These are phyloP conservation scores for Caerostris darwini DNA, from an alignment of 1,140 invertebrate genomes.

Conservation along the genomic window DNA sequence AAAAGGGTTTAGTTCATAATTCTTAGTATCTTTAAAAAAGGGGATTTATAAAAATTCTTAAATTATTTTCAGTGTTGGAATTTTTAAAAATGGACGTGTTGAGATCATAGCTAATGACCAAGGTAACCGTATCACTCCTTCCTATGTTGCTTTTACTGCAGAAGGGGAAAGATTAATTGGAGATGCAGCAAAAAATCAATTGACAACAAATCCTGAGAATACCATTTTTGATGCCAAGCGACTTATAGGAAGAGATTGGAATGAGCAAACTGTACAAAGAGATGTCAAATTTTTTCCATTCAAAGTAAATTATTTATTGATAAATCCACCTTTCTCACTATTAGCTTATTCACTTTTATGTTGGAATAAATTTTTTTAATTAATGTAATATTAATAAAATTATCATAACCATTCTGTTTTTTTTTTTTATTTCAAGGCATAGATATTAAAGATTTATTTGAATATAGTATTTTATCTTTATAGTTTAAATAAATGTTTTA, in stretches of 20 bases:
- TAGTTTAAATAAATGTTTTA: too few species aligned
- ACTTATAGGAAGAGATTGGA: constrained; percentile 97
- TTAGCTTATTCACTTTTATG: too few species aligned
- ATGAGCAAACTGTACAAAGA: constrained; percentile 92
- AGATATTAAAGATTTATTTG: too few species aligned
- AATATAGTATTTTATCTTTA: too few species aligned
- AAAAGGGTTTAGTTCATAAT: too few species aligned
- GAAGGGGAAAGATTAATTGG: constrained; percentile 98
- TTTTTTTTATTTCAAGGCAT: too few species aligned
- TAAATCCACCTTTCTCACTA: too few species aligned
- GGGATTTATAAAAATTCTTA: too few species aligned
- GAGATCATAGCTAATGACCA: constrained; percentile 99
- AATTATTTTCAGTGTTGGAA: constrained; percentile 91
- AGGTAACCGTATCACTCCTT: constrained; percentile 98
- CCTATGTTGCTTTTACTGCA: constrained; percentile 97
- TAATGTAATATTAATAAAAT: too few species aligned
- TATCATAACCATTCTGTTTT: too few species aligned
- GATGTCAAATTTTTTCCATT: constrained; percentile 97
- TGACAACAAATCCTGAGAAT: constrained; percentile 98
- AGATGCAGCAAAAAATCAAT: constrained; percentile 98
- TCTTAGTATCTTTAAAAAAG: too few species aligned
- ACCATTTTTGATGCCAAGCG: constrained; percentile 98
- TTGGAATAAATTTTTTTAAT: too few species aligned
- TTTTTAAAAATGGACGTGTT: constrained; percentile 98
- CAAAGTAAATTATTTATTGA: constrained; percentile 81